These are phyloP conservation scores for Muntiacus reevesi DNA, from an alignment of 2,113 vertebrate species.

Conservation along the genomic window DNA sequence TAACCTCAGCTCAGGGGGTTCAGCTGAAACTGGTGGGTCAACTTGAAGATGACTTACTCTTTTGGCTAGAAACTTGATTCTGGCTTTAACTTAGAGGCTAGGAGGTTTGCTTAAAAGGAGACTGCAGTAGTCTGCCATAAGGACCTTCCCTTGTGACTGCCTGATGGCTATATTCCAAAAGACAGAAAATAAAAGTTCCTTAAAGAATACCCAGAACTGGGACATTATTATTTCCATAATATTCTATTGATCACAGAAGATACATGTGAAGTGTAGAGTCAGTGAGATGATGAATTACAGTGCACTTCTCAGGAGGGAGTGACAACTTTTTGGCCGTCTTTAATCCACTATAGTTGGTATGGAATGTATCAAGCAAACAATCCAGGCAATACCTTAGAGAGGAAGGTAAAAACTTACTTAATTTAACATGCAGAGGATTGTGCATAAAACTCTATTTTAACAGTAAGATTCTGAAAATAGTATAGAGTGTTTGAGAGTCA, in stretches of 20 bases:
- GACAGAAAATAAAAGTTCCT: neutral
- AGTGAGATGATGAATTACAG: neutral
- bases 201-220: neutral
- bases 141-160: neutral
- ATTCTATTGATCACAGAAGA: neutral
- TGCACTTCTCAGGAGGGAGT: neutral
- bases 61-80: neutral
- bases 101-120: neutral
- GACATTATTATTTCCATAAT: neutral
- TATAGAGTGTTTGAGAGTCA: neutral
- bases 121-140: neutral
- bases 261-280: neutral
- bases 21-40: neutral
- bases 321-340: neutral
- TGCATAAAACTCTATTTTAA: neutral
- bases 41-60: neutral
- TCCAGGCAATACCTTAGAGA: neutral
- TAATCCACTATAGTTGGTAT: neutral
- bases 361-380: neutral
- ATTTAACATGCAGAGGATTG: neutral
- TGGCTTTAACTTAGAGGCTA: neutral
- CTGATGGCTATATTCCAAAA: neutral
- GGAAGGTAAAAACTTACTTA: neutral
- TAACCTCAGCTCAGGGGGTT: neutral
- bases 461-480: neutral